Percentiles rank a stretch among this genome's conserved stretches.
Evolutionary conservation across 2,113 vertebrate species (phyloP).

Genomic region (Podocnemis expansa): DNA sequence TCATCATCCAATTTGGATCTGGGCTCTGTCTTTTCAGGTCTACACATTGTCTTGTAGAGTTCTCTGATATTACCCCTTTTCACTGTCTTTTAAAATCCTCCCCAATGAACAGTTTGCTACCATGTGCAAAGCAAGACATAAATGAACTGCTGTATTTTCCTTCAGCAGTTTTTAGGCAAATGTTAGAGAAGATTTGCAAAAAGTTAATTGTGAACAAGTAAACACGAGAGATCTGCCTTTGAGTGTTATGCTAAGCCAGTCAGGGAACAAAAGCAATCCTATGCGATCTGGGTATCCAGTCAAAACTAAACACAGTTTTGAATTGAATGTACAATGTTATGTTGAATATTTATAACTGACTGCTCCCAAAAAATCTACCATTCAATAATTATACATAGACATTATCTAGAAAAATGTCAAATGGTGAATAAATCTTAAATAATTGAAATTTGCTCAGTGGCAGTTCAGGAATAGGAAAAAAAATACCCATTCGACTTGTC

Average conservation of each 20-base stretch:
- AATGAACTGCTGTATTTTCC: background rate
- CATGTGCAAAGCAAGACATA: slow-evolving; percentile 1
- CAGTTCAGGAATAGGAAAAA: background rate
- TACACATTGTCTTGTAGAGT: slow-evolving; percentile 9
- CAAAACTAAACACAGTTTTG: background rate
- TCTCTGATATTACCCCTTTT: background rate
- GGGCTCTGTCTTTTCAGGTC: background rate
- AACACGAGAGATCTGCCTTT: background rate
- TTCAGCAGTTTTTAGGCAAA: background rate
- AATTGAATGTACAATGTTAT: background rate
- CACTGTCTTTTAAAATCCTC: slow-evolving; percentile 53
- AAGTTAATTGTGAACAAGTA: background rate
- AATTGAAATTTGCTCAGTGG: background rate
- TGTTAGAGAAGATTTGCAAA: background rate
- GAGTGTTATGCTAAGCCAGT: background rate
- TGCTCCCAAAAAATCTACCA: background rate
- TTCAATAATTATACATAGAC: background rate
- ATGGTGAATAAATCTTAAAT: background rate
- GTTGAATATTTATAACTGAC: background rate
- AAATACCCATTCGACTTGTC: background rate
- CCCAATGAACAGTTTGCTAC: background rate
- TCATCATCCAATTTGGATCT: slow-evolving; percentile 13
- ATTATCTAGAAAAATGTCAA: background rate
- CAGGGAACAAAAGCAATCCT: background rate
- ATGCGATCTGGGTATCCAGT: background rate